Conservation (phyloP, 2,113 vertebrate genomes). For the Fulmarus glacialis region DNA sequence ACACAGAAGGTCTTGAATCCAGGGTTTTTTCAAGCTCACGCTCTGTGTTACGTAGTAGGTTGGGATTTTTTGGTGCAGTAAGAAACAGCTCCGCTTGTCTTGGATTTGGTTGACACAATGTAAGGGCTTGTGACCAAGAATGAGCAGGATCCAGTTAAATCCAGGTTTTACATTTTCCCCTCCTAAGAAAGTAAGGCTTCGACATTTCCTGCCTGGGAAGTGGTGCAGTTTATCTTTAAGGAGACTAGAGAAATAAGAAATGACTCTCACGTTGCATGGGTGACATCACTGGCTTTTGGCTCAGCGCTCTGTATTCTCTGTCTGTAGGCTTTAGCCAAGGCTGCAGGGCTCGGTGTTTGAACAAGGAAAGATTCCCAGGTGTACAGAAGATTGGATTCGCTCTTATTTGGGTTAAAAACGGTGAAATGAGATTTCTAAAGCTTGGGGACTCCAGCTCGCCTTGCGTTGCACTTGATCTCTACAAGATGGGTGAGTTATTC, state of each 20-base stretch:
- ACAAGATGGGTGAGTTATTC: constrained; percentile 61
- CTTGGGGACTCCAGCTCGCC: constrained; percentile 52
- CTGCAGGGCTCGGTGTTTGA: constrained; percentile 80
- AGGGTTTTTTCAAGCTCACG: neutral
- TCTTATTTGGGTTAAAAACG: constrained; percentile 61
- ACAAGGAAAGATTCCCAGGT: constrained; percentile 71
- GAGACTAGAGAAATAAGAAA: constrained; percentile 87
- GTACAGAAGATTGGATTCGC: constrained; percentile 54
- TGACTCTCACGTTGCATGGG: constrained; percentile 88
- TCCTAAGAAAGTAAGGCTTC: constrained; percentile 50
- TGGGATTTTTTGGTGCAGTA: constrained; percentile 10
- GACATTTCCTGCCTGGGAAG: constrained; percentile 62
- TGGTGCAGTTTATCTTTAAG: constrained; percentile 88
- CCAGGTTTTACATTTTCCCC: constrained; percentile 49
- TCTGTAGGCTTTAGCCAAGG: constrained; percentile 80
- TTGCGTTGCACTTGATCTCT: constrained; percentile 29
- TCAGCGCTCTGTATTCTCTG: constrained; percentile 75
- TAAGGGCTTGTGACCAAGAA: neutral
- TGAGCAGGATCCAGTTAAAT: neutral
- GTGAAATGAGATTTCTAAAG: constrained; percentile 67
- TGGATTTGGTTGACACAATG: neutral
- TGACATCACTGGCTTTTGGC: constrained; percentile 91
- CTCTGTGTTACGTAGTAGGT: neutral
- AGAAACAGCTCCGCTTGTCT: neutral
- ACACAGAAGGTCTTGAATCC: neutral